Base-by-base conservation (phyloP, 2,888 invertebrate genomes). In the Calameuta filiformis region DNA sequence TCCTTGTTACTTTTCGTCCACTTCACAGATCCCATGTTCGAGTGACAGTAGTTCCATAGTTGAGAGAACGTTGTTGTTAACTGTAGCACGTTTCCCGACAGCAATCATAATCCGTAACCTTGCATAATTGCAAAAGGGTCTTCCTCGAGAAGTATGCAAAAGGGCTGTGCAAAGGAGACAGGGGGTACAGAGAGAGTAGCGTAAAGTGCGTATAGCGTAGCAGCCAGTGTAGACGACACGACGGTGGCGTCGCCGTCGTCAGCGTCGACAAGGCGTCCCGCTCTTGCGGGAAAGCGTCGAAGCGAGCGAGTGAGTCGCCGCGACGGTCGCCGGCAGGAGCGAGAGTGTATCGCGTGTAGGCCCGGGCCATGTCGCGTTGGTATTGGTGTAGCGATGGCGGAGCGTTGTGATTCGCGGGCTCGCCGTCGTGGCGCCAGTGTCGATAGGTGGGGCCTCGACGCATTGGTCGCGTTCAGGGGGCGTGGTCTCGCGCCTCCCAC, bases 401-500 rank as follows among this genome's bases (percentile, higher is more conserved):
- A 90, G 92, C 87, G 85, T 85, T 80, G 74, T 79, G 85, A 85
- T 84, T 87, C 85, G 77, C 73, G 77, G 76, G 75, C 73, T 68
- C 79, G 83, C 82, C 81, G 79, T 68, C 76, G 86, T 69, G 86
- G 85, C 87, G 88, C 87, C 83, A 81, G 83, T 75, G 73, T 83
- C 86, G 85, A 76, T 82, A 85, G 91, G 90, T 89, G 90, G 84
- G 77, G 79, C 78, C 79, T 76, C 77, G 85, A 82, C 82, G 86
- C 84, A 91, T 90, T 91, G 91, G 90, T 85, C 81, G 87, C 81
- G 80, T 80, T 83, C 80, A 81, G 77, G 82, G 84, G 91, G 91
- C 90, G 90, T 88, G 88, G 69, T 83, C 76, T 68, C 93, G 92
- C 92, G 92, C 92, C 93, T 93, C 93, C 93, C 93, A 93, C 93